A percentile compares a stretch with the other conserved stretches of the same genome.
Conservation (phyloP, 2,113 vertebrate species). For the Notiomystis cincta region DNA sequence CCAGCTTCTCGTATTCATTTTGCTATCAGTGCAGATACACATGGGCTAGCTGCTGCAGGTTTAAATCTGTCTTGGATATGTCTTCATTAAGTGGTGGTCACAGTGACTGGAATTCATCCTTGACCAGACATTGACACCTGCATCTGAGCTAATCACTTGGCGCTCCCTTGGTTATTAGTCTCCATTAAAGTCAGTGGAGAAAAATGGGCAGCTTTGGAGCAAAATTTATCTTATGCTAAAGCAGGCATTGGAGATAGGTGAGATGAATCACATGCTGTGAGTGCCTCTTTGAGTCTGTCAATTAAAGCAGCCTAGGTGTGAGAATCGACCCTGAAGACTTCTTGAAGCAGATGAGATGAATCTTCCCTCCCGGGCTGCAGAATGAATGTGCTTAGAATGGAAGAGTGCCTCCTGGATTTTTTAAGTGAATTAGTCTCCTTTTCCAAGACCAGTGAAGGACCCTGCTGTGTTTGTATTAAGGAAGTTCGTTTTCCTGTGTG, state of each 20-base stretch:
- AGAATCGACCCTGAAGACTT: neutral
- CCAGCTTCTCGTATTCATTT: neutral
- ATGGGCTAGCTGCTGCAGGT: neutral
- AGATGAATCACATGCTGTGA: constrained; percentile 19
- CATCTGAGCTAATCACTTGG: neutral
- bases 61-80: neutral
- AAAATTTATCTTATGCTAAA: constrained; percentile 36
- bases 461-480: neutral
- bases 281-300: neutral
- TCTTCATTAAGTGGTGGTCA: constrained; percentile 20
- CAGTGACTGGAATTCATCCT: constrained; percentile 17
- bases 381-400: neutral
- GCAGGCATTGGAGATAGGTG: neutral
- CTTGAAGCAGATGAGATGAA: neutral
- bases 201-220: neutral
- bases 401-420: neutral
- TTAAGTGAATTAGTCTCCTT: neutral
- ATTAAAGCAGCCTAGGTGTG: neutral
- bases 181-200: constrained; percentile 24
- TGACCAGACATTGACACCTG: constrained; percentile 16
- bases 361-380: neutral
- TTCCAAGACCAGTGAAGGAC: neutral
- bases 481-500: neutral
- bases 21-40: neutral
- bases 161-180: neutral